Conservation (phyloP, 2,888 invertebrate genomes). For the Lypha dubia region DNA sequence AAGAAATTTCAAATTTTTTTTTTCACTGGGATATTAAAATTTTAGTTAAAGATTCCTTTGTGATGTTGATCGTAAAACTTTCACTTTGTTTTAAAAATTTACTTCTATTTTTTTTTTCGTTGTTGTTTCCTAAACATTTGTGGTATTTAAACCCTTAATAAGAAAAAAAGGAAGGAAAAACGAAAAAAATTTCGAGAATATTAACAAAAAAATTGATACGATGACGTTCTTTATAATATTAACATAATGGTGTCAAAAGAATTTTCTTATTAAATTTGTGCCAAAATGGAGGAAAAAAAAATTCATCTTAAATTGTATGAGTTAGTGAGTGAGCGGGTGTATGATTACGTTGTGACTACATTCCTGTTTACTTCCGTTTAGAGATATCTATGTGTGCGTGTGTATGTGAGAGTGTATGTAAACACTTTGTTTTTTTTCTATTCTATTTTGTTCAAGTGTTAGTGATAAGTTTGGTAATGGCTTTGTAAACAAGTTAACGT, state of each 20-base stretch:
- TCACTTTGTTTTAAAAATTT: constrained; percentile 15
- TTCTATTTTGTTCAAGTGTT: constrained; percentile 52
- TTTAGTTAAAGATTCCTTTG: background rate
- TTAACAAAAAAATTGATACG: constrained; percentile 20
- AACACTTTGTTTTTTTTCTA: constrained; percentile 15
- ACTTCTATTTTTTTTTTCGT: constrained; percentile 24
- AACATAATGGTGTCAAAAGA: constrained; percentile 68
- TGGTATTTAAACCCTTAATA: constrained; percentile 38
- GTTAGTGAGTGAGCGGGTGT: background rate
- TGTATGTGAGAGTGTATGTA: too few relatives aligned
- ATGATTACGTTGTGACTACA: background rate
- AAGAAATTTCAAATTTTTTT: too few relatives aligned
- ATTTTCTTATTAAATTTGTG: constrained; percentile 70
- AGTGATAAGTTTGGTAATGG: constrained; percentile 64
- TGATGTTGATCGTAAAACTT: background rate
- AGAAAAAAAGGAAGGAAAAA: constrained; percentile 12
- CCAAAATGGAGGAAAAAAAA: constrained; percentile 32
- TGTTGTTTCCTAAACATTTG: constrained; percentile 39
- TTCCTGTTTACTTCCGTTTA: constrained; percentile 41
- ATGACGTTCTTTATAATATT: constrained; percentile 63
- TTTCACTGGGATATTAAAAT: background rate
- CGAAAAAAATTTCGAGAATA: constrained; percentile 7
- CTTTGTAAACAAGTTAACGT: constrained; percentile 62
- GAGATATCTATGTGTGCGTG: constrained; percentile 7
- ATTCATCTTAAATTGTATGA: constrained; percentile 6